These are phyloP conservation scores for Himalopsyche tibetana DNA, from an alignment of 2,888 invertebrate species.

Conservation along the genomic window DNA sequence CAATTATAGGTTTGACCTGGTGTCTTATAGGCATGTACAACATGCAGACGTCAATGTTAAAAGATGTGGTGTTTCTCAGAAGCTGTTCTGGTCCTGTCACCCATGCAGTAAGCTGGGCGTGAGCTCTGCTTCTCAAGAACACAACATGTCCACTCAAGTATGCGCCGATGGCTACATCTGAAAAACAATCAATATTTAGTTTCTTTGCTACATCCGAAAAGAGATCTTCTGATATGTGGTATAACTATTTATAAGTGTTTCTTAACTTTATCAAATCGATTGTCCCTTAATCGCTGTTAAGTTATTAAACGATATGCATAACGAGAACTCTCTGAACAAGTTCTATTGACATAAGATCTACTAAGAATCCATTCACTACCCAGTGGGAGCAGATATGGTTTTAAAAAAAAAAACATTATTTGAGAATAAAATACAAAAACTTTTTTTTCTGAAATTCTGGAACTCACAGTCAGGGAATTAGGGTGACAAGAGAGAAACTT, in stretches of 20 bases:
- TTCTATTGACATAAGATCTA: too few species aligned
- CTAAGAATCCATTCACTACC: too few species aligned
- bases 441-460: too few species aligned
- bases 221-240: neutral
- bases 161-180: conserved; percentile 74
- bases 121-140: conserved; percentile 67
- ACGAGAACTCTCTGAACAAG: too few species aligned
- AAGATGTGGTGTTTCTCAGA: conserved; percentile 35
- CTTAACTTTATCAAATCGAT: too few species aligned
- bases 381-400: too few species aligned
- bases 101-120: conserved; percentile 32
- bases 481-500: too few species aligned
- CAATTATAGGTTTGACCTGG: conserved; percentile 36
- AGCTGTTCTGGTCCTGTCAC: conserved; percentile 36
- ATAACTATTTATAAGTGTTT: neutral
- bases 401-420: too few species aligned
- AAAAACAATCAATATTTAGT: conserved; percentile 60
- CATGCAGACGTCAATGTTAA: conserved; percentile 47
- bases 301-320: too few species aligned
- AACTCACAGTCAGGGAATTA: too few species aligned
- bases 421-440: too few species aligned
- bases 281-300: too few species aligned
- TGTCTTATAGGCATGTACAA: conserved; percentile 37
- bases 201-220: neutral
- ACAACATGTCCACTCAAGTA: conserved; percentile 73